A percentile compares a stretch with the other conserved stretches of the same genome.
These are phyloP conservation scores for Microtus oregoni DNA, from an alignment of 2,113 vertebrate species.

Conservation along the genomic window DNA sequence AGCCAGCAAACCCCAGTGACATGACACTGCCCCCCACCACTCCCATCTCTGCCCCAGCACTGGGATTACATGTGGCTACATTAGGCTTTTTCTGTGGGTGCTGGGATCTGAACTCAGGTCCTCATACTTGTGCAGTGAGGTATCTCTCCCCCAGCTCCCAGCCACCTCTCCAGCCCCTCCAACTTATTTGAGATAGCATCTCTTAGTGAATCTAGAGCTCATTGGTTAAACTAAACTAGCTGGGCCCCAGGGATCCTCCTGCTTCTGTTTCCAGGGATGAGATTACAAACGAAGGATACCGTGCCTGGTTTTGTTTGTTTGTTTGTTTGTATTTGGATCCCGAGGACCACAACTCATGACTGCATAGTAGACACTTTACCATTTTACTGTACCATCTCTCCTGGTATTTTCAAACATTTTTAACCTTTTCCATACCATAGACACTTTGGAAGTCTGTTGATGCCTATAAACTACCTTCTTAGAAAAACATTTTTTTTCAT, in stretches of 20 bases:
- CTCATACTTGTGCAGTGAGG: neutral
- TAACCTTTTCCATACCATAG: neutral
- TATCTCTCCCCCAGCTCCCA: neutral
- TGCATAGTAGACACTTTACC: neutral
- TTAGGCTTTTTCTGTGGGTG: neutral
- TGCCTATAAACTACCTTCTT: neutral
- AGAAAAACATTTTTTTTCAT: neutral
- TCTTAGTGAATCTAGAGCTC: neutral
- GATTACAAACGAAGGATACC: neutral
- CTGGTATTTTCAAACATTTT: neutral
- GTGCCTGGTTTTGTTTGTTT: neutral
- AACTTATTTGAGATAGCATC: neutral
- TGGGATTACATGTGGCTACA: neutral
- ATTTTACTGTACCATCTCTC: neutral
- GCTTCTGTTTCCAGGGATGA: neutral
- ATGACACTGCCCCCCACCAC: fast-evolving
- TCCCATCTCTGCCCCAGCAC: neutral
- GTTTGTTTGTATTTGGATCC: neutral
- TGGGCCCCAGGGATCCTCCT: neutral
- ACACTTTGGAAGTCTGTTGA: neutral
- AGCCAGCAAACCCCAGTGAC: neutral
- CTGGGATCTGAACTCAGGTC: neutral
- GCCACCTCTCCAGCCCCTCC: neutral
- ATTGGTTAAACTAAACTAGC: neutral
- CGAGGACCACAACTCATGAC: neutral